Evolutionary conservation across 2,888 invertebrate species (phyloP).

Genomic region (Luperina testacea): DNA sequence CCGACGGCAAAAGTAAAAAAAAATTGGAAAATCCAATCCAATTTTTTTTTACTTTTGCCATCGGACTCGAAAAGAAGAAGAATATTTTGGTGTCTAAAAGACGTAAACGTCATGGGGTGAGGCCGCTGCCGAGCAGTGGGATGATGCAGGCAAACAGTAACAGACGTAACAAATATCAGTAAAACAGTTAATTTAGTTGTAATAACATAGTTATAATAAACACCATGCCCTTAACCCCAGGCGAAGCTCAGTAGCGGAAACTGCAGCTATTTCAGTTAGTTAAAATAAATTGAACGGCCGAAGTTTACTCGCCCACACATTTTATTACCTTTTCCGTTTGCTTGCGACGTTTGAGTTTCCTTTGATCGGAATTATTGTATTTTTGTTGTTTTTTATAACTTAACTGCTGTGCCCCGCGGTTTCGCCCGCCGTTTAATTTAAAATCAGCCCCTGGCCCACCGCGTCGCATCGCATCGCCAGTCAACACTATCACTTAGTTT

Average conservation of each 20-base stretch:
- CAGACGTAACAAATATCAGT: neutral
- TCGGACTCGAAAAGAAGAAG: neutral
- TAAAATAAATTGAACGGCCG: constrained; percentile 80
- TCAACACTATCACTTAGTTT: neutral
- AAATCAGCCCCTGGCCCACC: neutral
- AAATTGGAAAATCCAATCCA: no score
- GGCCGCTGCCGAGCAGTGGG: no score
- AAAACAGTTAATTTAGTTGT: constrained; percentile 9
- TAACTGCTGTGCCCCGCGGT: neutral
- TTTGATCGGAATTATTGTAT: constrained; percentile 74
- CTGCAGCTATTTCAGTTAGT: constrained; percentile 80
- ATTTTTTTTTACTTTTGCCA: no score
- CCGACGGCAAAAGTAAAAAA: no score
- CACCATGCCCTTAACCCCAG: constrained; percentile 66
- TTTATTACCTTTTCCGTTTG: constrained; percentile 76
- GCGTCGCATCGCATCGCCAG: neutral
- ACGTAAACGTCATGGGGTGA: neutral
- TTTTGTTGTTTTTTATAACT: constrained; percentile 37
- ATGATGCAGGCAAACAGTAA: neutral
- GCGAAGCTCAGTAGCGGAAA: constrained; percentile 72
- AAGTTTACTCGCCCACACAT: constrained; percentile 70
- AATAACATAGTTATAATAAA: constrained; percentile 55
- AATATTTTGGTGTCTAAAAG: neutral
- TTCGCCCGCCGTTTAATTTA: neutral
- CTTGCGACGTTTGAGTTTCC: constrained; percentile 60